Conservation (phyloP, 2,888 invertebrate species). For the Lacanobia oleracea region DNA sequence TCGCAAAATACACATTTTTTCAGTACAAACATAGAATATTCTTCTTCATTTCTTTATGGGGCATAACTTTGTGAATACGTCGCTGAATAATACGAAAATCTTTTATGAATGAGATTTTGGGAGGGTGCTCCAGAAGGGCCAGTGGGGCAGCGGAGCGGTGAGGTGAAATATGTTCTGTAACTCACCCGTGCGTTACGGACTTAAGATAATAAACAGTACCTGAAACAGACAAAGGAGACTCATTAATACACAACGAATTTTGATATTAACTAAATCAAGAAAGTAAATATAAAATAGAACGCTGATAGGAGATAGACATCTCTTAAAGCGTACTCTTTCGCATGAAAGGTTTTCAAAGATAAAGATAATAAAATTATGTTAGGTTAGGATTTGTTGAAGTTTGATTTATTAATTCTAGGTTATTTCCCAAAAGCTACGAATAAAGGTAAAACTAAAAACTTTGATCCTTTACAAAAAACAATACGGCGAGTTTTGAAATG, state of each 20-base stretch:
- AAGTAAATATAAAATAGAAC: constrained; percentile 27
- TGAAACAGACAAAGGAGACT: constrained; percentile 76
- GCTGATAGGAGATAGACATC: constrained; percentile 16
- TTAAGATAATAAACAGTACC: constrained; percentile 78
- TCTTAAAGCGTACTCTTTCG: constrained; percentile 24
- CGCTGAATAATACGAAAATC: constrained; percentile 78
- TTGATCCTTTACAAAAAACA: neutral
- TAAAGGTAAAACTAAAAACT: neutral
- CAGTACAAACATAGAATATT: constrained; percentile 78
- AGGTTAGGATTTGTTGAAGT: constrained; percentile 20
- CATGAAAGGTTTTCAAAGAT: constrained; percentile 22
- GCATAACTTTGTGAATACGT: constrained; percentile 81
- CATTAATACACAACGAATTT: constrained; percentile 55
- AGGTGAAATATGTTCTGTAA: constrained; percentile 70
- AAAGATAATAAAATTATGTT: constrained; percentile 14
- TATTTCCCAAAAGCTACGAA: neutral
- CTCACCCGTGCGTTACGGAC: constrained; percentile 71
- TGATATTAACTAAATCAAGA: constrained; percentile 36
- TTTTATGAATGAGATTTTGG: constrained; percentile 80
- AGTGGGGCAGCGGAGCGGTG: constrained; percentile 61
- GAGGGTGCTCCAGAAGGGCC: constrained; percentile 64
- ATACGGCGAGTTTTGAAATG: neutral
- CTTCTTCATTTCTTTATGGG: constrained; percentile 75
- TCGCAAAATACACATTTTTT: constrained; percentile 80
- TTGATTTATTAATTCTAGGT: too few relatives aligned